Conservation (phyloP, 2,113 vertebrate genomes). For the Callithrix jacchus region DNA sequence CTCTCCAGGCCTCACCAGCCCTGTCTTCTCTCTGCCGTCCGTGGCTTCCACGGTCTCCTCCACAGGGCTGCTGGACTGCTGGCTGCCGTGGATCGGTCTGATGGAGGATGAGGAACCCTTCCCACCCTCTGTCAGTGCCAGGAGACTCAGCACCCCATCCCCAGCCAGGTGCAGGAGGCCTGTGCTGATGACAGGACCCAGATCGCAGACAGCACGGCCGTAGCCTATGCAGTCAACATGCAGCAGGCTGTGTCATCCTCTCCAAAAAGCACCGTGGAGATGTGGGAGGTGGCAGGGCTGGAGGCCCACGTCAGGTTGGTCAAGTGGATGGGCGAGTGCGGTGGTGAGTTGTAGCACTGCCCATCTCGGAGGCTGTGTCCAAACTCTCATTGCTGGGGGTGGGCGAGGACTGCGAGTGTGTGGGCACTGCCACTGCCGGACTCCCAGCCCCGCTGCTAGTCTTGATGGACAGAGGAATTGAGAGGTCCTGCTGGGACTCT, state of each 20-base stretch:
- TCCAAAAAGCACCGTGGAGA: slow-evolving; percentile 96
- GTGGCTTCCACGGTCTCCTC: slow-evolving; percentile 86
- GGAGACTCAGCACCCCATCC: slow-evolving; percentile 90
- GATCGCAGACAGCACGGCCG: slow-evolving; percentile 96
- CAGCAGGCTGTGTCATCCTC: slow-evolving; percentile 93
- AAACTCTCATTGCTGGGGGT: slow-evolving; percentile 99
- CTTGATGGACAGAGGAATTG: slow-evolving; percentile 93
- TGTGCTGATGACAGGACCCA: slow-evolving; percentile 91
- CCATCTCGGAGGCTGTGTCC: slow-evolving; percentile 96
- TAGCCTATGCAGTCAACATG: slow-evolving; percentile 94
- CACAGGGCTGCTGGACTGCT: slow-evolving; percentile 83
- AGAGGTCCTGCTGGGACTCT: slow-evolving; percentile 96
- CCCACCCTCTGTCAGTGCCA: slow-evolving; percentile 85
- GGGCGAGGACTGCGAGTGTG: slow-evolving; percentile 95
- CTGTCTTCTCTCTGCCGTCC: slow-evolving; percentile 88
- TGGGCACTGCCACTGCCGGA: slow-evolving; percentile 87
- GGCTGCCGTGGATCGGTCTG: slow-evolving; percentile 82
- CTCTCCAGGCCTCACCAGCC: slow-evolving; percentile 83
- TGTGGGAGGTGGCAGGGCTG: slow-evolving; percentile 96
- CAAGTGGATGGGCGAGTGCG: slow-evolving; percentile 95
- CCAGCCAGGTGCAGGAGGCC: slow-evolving; percentile 92
- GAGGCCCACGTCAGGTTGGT: slow-evolving; percentile 95
- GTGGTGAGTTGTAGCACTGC: slow-evolving; percentile 97
- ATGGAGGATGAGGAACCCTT: slow-evolving; percentile 81
- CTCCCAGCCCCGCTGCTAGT: slow-evolving; percentile 87